Evolutionary conservation across 2,888 invertebrate species (phyloP).

Genomic region (Lampropteryx suffumata): DNA sequence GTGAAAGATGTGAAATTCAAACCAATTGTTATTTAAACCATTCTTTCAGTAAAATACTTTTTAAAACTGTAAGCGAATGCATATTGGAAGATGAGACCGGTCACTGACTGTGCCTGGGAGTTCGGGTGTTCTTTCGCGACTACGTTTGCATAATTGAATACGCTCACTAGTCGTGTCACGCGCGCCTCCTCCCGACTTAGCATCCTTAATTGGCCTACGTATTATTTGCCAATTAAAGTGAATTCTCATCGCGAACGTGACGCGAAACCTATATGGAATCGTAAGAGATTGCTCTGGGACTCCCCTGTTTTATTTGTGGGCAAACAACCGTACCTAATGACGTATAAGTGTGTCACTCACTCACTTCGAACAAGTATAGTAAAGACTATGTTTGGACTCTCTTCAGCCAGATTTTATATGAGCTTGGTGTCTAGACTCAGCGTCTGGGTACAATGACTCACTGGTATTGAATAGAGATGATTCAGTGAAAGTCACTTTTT

Average conservation of each 20-base stretch:
- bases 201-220: slow-evolving; percentile 83
- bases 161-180: slow-evolving; percentile 77
- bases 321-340: slow-evolving; percentile 52
- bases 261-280: slow-evolving; percentile 73
- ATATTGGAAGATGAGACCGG: slow-evolving; percentile 37
- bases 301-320: slow-evolving; percentile 53
- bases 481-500: no score
- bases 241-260: slow-evolving; percentile 81
- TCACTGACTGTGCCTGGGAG: slow-evolving; percentile 50
- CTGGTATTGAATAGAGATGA: no score
- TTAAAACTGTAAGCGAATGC: slow-evolving; percentile 9
- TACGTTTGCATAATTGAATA: slow-evolving; percentile 81
- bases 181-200: slow-evolving; percentile 78
- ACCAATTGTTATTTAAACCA: slow-evolving; percentile 22
- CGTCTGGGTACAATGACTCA: no score
- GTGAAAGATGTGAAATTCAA: slow-evolving; percentile 63
- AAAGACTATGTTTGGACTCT: slow-evolving; percentile 22
- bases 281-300: slow-evolving; percentile 56
- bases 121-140: slow-evolving; percentile 66
- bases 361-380: slow-evolving; percentile 10
- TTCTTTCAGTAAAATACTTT: slow-evolving; percentile 10
- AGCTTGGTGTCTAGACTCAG: no score
- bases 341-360: slow-evolving; percentile 33
- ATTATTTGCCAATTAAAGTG: slow-evolving; percentile 84
- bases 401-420: slow-evolving; percentile 25